These are phyloP conservation scores for Idris sp. DNA, from an alignment of 1,140 invertebrate genomes.

Conservation along the genomic window DNA sequence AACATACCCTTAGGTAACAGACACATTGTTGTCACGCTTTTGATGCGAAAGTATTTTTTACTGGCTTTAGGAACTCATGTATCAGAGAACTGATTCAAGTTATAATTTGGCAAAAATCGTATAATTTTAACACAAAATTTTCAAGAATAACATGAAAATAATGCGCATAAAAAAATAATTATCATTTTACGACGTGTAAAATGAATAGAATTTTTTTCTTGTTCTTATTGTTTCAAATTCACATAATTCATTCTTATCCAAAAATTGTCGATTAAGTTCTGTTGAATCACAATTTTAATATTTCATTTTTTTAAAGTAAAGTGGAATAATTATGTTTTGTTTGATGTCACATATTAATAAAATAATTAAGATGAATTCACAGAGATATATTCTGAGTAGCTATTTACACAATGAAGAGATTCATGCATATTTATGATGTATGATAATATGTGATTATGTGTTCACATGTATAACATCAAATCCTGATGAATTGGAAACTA, in stretches of 20 bases:
- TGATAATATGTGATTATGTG: slow-evolving; percentile 28
- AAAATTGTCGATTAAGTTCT: neutral
- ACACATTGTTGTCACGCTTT: slow-evolving; percentile 38
- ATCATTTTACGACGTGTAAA: neutral
- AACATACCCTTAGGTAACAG: slow-evolving; percentile 30
- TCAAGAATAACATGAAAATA: slow-evolving; percentile 11
- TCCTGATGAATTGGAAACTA: slow-evolving; percentile 18
- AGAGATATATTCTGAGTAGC: slow-evolving; percentile 11
- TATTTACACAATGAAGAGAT: slow-evolving; percentile 14
- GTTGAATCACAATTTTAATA: no score
- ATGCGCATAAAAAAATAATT: slow-evolving; percentile 12
- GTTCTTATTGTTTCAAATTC: no score
- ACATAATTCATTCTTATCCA: no score
- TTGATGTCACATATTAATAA: neutral
- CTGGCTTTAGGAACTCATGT: slow-evolving; percentile 17
- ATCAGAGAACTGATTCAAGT: slow-evolving; percentile 17
- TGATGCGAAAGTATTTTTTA: slow-evolving; percentile 36
- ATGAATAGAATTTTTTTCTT: no score
- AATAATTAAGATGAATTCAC: slow-evolving; percentile 7
- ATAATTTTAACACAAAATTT: slow-evolving; percentile 21
- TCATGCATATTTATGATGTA: slow-evolving; percentile 31
- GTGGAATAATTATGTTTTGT: no score
- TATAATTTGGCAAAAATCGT: slow-evolving; percentile 20
- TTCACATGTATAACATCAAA: slow-evolving; percentile 25
- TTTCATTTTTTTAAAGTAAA: no score